Evolutionary conservation across 1,140 invertebrate species (phyloP), one percentile per base, ranked within the genome.

Genomic region (Solenopsis fugax): DNA sequence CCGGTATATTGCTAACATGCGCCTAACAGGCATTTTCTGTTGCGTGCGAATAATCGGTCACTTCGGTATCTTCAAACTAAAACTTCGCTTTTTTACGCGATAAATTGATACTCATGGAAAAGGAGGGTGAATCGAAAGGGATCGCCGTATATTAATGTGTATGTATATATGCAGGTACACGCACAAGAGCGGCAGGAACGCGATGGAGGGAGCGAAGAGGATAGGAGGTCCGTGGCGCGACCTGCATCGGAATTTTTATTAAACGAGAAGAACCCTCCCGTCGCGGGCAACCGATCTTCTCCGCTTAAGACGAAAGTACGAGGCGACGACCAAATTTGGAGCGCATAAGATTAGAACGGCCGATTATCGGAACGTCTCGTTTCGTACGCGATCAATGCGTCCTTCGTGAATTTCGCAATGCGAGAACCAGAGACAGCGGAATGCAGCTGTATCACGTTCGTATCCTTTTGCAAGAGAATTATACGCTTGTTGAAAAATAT

Each of bases 211-310:
- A 48, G 10, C 9, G 24, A 45, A 29, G 24, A 60, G 41, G 16
- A 54, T n/a, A 54, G 18, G 10, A 1, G 2, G 18, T 18, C 6
- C n/a, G 16, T 50, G 56, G 0, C 77, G 16, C 29, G 34, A 56
- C 6, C 9, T 29, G 50, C 50, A 29, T 81, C 21, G 77, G 48
- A 71, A 81, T 81, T 81, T 81, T 81, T 72, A 58, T 45, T 21
- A 56, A 16, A 0, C n/a, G 64, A 71, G 5, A 24, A 80, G 48
- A 37, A 12, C 18, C 16, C 56, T 24, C 6, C 10, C 12, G 18
- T 21, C 34, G n/a, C 34, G 21, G 10, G 48, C 24, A n/a, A 54
- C 18, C 37, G 34, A 80, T 58, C 13, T n/a, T 41, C 10, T 52
- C 16, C 45, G n/a, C 10, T 48, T 64, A 24, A n/a, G 16, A 58